Conservation (phyloP, 2,113 vertebrate species). For the Labeo rohita region DNA sequence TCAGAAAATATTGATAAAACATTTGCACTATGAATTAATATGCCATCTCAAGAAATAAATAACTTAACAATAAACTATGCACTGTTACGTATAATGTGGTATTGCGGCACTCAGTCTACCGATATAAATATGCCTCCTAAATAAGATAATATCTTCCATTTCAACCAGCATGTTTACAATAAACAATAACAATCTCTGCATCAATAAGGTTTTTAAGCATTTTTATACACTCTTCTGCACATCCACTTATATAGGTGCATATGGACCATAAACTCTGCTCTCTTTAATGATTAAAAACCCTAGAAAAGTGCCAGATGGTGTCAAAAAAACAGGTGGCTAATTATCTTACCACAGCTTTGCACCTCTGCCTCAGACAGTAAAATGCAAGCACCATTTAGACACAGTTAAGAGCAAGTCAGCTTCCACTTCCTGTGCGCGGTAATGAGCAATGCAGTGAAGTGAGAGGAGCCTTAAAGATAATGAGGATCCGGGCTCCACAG, state of each 20-base stretch:
- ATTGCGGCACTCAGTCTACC: background rate
- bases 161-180: background rate
- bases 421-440: constrained; percentile 53
- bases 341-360: constrained; percentile 59
- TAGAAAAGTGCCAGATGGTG: constrained; percentile 60
- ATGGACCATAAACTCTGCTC: constrained; percentile 38
- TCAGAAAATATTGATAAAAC: background rate
- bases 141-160: background rate
- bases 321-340: constrained; percentile 56
- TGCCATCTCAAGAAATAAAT: background rate
- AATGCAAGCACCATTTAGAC: constrained; percentile 52
- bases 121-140: background rate
- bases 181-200: constrained; percentile 19
- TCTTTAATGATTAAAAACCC: constrained; percentile 46
- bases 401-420: constrained; percentile 47
- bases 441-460: constrained; percentile 72
- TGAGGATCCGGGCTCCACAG: constrained; percentile 62
- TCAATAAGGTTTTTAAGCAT: constrained; percentile 16
- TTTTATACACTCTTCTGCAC: background rate
- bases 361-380: constrained; percentile 52
- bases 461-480: constrained; percentile 74
- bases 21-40: background rate
- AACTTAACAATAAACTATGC: background rate
- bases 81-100: background rate
- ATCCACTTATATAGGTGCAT: constrained; percentile 36